Base-by-base conservation (phyloP, 2,797 vertebrate genomes). In the Telmatherina bonti region DNA sequence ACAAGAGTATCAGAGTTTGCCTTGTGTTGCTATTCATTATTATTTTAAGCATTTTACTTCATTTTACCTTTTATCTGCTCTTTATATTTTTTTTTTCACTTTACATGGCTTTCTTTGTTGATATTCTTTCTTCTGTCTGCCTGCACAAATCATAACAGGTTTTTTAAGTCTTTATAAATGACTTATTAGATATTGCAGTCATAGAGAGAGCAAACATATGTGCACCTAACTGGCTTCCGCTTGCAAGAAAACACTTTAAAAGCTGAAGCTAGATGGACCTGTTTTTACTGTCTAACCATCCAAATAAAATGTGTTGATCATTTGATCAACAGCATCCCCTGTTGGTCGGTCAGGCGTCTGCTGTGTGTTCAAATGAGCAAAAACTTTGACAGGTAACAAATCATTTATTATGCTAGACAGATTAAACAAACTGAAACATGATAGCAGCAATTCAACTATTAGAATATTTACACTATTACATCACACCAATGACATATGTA, bases 401-500 rank as follows among this genome's bases (percentile, higher is more conserved):
- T 90, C 68, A 91, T 93, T 92, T 93, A 93, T 93, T 93, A 89
- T 80, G 86, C 80, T 91, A 91, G 84, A 93, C 89, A 87, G 85
- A 92, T 91, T 80, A 91, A 89, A 92, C 82, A 93, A 91, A 92
- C 85, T 79, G 84, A 91, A 90, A 87, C 91, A 93, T 89, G 90
- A 92, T 94, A 95, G 94, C 94, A 95, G 94, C 94, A 94, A 91
- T 92, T 93, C 85, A 91, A 89, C 91, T 90, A 91, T 90, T 91
- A 83, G 88, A 93, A 94, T 93, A 94, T 93, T 92, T 94, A 93
- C 92, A 95, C 90, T 89, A 91, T 91, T 89, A 93, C 91, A 93
- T 93, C 89, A 94, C 90, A 93, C 90, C 82, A 81, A 92, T 82
- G 87, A 92, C 83, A 90, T 82, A 89, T 88, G 87, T 82, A 83